Evolutionary conservation across 2,888 invertebrate genomes (phyloP).

Genomic region (Idaea biselata): DNA sequence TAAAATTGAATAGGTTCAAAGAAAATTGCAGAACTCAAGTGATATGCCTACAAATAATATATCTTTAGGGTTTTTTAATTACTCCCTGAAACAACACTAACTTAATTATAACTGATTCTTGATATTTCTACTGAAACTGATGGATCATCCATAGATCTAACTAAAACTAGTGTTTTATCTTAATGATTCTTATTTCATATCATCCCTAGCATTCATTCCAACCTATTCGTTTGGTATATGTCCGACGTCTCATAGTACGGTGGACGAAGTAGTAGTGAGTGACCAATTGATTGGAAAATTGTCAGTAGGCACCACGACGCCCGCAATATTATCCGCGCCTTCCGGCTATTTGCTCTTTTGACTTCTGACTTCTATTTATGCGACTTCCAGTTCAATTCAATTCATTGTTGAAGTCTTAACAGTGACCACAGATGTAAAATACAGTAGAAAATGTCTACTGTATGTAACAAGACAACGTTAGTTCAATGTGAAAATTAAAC

Average conservation of each 20-base stretch:
- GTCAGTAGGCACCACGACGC: constrained; percentile 34
- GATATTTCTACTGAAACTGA: too few relatives aligned
- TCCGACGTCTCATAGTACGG: not conserved
- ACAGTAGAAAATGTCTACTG: constrained; percentile 12
- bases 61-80: too few relatives aligned
- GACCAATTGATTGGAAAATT: constrained; percentile 70
- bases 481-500: constrained; percentile 49
- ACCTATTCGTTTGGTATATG: not conserved
- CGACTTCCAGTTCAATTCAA: not conserved
- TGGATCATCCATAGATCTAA: too few relatives aligned
- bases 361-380: constrained; percentile 15
- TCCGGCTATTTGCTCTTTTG: constrained; percentile 56
- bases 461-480: constrained; percentile 43
- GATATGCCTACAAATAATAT: too few relatives aligned
- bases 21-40: constrained; percentile 5
- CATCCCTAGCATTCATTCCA: not conserved
- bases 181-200: too few relatives aligned
- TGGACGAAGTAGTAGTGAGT: not conserved
- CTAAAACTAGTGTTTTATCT: too few relatives aligned
- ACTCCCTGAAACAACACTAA: too few relatives aligned
- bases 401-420: not conserved
- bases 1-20: constrained; percentile 6
- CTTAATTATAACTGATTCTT: too few relatives aligned
- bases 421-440: not conserved
- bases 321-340: constrained; percentile 48